phyloP scores from a whole-genome alignment of 2,888 invertebrate genomes.

The Epinotia brunnichana region DNA sequence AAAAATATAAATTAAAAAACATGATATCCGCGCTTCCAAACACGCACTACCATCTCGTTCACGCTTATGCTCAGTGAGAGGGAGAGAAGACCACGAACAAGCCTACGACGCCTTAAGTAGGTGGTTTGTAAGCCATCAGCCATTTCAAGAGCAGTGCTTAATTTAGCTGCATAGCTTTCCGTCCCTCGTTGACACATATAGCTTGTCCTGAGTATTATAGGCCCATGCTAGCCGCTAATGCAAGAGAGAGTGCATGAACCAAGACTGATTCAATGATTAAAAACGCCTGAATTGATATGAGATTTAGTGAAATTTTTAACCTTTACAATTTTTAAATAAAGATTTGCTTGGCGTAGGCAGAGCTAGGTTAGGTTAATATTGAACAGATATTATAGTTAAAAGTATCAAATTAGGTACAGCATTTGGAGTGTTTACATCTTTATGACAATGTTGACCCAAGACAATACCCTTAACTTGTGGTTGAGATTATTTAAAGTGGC shows the following conservation, averaged over 20 bases:
- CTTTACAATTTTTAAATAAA: background rate
- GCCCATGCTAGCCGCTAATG: background rate
- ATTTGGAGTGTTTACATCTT: background rate
- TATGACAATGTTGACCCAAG: background rate
- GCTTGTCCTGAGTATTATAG: no score
- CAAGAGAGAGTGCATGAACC: background rate
- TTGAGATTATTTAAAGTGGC: no score
- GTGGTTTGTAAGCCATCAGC: no score
- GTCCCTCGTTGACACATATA: no score
- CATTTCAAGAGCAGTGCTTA: no score
- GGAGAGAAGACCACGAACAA: no score
- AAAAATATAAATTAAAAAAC: no score
- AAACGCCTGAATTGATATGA: background rate
- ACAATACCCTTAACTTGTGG: constrained; percentile 23
- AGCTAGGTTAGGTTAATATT: background rate
- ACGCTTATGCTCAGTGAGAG: no score
- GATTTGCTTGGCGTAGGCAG: background rate
- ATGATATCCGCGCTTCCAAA: no score
- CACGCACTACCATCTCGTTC: no score
- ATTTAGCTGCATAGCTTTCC: no score
- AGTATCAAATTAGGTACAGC: background rate
- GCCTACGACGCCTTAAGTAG: no score
- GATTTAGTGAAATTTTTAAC: background rate
- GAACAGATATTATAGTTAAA: background rate
- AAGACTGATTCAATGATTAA: background rate